phyloP scores from a whole-genome alignment of 1,140 invertebrate species.

The Drosophila ananassae region DNA sequence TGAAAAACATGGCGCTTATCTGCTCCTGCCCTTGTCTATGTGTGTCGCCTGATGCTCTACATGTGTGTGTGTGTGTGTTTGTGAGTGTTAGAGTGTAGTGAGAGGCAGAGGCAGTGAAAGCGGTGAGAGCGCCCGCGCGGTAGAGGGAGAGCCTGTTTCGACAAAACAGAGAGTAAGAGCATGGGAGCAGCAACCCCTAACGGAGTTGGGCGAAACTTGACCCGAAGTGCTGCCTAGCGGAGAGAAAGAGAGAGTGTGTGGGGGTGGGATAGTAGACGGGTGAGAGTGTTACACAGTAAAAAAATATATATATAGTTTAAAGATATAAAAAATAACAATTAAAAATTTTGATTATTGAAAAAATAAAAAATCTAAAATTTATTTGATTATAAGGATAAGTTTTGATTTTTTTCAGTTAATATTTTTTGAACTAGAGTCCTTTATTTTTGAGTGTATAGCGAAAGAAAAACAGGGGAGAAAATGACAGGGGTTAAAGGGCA shows the following conservation, averaged over 20 bases:
- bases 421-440: background rate
- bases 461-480: slow-evolving; percentile 6
- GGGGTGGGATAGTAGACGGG: slow-evolving; percentile 30
- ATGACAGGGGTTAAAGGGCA: slow-evolving; percentile 19
- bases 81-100: too few relatives aligned
- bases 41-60: slow-evolving; percentile 44
- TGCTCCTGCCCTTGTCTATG: slow-evolving; percentile 48
- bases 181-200: slow-evolving; percentile 73
- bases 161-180: slow-evolving; percentile 25
- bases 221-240: slow-evolving; percentile 32
- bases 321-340: background rate
- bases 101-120: slow-evolving; percentile 59
- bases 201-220: slow-evolving; percentile 71
- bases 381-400: too few relatives aligned
- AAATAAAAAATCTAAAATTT: background rate
- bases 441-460: slow-evolving; percentile 8
- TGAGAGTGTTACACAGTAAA: slow-evolving; percentile 11
- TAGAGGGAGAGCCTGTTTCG: slow-evolving; percentile 24
- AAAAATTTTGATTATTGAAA: background rate
- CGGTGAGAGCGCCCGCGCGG: slow-evolving; percentile 73
- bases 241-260: slow-evolving; percentile 20
- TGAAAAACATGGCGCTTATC: slow-evolving; percentile 63
- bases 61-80: slow-evolving; percentile 21
- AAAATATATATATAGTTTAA: background rate
- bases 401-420: background rate